These are phyloP conservation scores for Temnothorax curvispinosus DNA, from an alignment of 1,140 invertebrate species.

Conservation along the genomic window DNA sequence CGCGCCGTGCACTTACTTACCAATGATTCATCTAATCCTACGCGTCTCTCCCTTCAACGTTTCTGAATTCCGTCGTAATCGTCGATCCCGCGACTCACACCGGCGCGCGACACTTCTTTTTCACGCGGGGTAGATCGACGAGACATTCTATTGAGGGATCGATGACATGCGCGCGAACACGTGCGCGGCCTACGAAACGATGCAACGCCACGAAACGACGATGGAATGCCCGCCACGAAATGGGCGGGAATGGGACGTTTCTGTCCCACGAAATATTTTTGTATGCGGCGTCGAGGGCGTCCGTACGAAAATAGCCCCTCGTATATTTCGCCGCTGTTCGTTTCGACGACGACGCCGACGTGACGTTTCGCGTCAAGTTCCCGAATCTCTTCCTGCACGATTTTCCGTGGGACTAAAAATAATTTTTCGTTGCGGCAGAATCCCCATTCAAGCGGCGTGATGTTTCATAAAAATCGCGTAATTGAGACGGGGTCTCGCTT, in stretches of 20 bases:
- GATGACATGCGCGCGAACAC: constrained; percentile 37
- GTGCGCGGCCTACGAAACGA: constrained; percentile 43
- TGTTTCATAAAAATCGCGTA: constrained; percentile 40
- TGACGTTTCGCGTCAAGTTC: constrained; percentile 16
- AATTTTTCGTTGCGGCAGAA: constrained; percentile 1
- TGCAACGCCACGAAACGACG: constrained; percentile 8
- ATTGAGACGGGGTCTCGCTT: background rate
- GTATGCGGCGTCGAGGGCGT: constrained; percentile 62
- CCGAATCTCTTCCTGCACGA: background rate
- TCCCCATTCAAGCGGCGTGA: background rate
- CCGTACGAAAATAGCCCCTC: constrained; percentile 60
- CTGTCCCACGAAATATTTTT: constrained; percentile 70
- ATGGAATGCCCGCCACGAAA: constrained; percentile 71
- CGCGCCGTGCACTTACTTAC: background rate
- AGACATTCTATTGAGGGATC: constrained; percentile 3
- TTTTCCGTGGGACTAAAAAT: constrained; percentile 26
- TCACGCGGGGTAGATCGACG: background rate
- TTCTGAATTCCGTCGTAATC: constrained; percentile 21
- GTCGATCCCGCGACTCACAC: background rate
- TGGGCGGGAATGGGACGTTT: constrained; percentile 61
- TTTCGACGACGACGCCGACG: constrained; percentile 24
- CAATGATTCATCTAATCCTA: constrained; percentile 51
- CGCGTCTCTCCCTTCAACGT: constrained; percentile 5
- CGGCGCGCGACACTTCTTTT: background rate
- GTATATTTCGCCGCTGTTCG: constrained; percentile 19